Conservation (phyloP, 2,888 invertebrate genomes). For the Chrysina gloriosa region DNA sequence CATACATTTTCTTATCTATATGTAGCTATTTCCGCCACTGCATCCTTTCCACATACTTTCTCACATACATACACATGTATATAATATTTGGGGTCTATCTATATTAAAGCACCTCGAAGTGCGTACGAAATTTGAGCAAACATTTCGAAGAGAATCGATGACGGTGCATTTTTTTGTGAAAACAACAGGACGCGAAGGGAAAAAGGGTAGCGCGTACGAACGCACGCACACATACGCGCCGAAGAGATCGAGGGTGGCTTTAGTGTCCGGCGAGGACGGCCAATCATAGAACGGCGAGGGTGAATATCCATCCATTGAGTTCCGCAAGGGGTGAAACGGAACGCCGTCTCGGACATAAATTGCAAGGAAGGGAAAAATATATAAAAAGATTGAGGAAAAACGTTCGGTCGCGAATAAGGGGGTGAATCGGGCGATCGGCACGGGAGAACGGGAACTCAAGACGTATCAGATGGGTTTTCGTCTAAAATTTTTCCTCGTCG, state of each 20-base stretch:
- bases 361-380: slow-evolving; percentile 32
- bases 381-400: slow-evolving; percentile 24
- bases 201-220: slow-evolving; percentile 54
- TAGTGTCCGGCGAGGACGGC: slow-evolving; percentile 57
- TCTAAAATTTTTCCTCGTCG: too few species aligned
- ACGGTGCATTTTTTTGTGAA: slow-evolving; percentile 33
- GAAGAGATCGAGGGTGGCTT: slow-evolving; percentile 55
- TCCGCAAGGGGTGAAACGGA: slow-evolving; percentile 53
- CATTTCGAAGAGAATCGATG: slow-evolving; percentile 18
- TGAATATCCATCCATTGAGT: slow-evolving; percentile 52
- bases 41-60: too few species aligned
- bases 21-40: too few species aligned
- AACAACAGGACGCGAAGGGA: slow-evolving; percentile 53
- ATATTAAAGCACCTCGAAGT: slow-evolving; percentile 7
- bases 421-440: neutral
- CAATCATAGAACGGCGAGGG: slow-evolving; percentile 57
- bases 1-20: too few species aligned
- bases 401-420: neutral
- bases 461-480: too few species aligned
- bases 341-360: slow-evolving; percentile 35
- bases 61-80: too few species aligned
- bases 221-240: neutral
- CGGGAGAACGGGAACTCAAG: neutral
- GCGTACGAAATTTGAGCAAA: slow-evolving; percentile 15
- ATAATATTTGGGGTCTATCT: too few species aligned